A percentile compares a stretch with the other conserved stretches of the same genome.
Conservation (phyloP, 2,888 invertebrate species). For the Azorinus chamasolen region DNA sequence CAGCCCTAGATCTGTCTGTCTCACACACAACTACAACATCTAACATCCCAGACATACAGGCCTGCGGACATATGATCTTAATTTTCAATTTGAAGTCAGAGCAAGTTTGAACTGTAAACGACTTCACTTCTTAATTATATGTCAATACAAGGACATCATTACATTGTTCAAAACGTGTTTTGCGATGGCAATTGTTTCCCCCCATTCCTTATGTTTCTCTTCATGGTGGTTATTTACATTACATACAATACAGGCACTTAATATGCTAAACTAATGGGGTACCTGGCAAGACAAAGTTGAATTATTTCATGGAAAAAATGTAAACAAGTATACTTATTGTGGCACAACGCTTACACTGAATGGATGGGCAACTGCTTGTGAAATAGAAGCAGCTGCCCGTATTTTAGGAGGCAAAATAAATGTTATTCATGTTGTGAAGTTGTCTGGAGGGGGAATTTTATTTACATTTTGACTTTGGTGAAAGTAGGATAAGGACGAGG, state of each 20-base stretch:
- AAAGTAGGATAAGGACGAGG: too few relatives aligned
- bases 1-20: too few relatives aligned
- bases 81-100: too few relatives aligned
- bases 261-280: slow-evolving; percentile 1
- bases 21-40: too few relatives aligned
- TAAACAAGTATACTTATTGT: not conserved
- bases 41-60: too few relatives aligned
- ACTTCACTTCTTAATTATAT: too few relatives aligned
- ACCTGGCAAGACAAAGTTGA: not conserved
- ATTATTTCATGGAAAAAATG: not conserved
- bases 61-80: too few relatives aligned
- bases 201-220: slow-evolving; percentile 23
- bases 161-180: slow-evolving; percentile 12
- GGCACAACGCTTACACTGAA: slow-evolving; percentile 15
- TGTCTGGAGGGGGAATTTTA: too few relatives aligned
- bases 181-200: slow-evolving; percentile 48
- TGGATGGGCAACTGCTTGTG: slow-evolving; percentile 28
- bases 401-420: slow-evolving; percentile 23
- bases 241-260: not conserved
- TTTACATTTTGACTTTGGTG: too few relatives aligned
- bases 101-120: too few relatives aligned
- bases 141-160: too few relatives aligned
- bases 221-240: slow-evolving; percentile 8
- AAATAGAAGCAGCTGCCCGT: slow-evolving; percentile 34
- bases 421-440: too few relatives aligned